phyloP scores from a whole-genome alignment of 2,888 invertebrate species.

The Synanthedon tipuliformis region DNA sequence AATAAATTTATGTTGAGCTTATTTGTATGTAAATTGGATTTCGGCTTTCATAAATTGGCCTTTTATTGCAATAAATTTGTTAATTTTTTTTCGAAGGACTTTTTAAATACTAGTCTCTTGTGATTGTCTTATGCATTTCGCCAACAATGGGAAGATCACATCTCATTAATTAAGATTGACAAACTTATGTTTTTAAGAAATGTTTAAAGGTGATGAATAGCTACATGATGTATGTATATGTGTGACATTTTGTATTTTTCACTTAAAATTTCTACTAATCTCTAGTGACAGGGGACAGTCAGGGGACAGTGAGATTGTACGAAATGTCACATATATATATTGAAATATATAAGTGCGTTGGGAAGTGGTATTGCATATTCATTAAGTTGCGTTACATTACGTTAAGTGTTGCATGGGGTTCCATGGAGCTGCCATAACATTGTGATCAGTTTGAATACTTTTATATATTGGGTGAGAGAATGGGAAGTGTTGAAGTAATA shows the following conservation, averaged over 20 bases:
- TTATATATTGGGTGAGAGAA: conserved; percentile 59
- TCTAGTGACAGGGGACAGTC: too few relatives aligned
- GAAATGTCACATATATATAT: conserved; percentile 53
- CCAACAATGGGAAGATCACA: conserved; percentile 58
- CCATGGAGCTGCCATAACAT: conserved; percentile 65
- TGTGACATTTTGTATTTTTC: conserved; percentile 38
- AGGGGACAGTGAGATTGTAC: conserved; percentile 16
- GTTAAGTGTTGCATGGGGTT: conserved; percentile 61
- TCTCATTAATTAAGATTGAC: conserved; percentile 66
- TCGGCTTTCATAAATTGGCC: conserved; percentile 23
- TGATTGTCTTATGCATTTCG: conserved; percentile 65
- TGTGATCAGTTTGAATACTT: conserved; percentile 70
- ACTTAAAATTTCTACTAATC: too few relatives aligned
- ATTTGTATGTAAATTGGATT: conserved; percentile 33
- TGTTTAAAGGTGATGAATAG: conserved; percentile 24
- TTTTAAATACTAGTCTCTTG: conserved; percentile 63
- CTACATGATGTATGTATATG: conserved; percentile 39
- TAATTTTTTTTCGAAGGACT: conserved; percentile 40
- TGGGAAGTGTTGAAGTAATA: conserved; percentile 52
- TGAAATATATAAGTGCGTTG: conserved; percentile 49
- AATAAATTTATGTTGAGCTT: conserved; percentile 46
- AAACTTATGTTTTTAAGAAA: conserved; percentile 26
- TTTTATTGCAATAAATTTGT: conserved; percentile 49
- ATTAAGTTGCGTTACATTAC: conserved; percentile 4
- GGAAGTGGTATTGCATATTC: conserved; percentile 6